Evolutionary conservation across 2,888 invertebrate species (phyloP), one percentile per base, ranked within the genome.

Genomic region (Microplitis manilae): DNA sequence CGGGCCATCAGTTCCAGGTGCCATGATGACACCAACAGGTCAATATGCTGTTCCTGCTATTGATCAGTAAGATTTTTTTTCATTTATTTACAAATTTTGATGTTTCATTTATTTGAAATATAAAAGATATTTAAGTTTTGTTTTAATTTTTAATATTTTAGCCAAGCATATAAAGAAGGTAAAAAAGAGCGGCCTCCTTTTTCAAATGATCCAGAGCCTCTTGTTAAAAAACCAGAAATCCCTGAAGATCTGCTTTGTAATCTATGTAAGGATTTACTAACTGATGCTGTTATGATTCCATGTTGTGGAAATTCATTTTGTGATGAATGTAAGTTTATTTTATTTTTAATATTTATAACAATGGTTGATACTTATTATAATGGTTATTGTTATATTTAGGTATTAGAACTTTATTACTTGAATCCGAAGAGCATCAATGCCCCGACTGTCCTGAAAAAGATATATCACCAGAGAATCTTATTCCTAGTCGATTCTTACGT

Each of bases 231-330:
- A 82, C 92, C 95, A 8, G 94, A 95, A 85, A 95, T 98, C 75
- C 98, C 98, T 0, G 96, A 96, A 81, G 98, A 98, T 88, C 91
- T 99, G 69, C 91, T 96, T 68, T 99, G 99, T 91, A 95, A 94
- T 77, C 93, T 99, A 77, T 99, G 99, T 90, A 94, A 96, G 73
- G 97, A 98, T 90, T 91, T 99, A 62, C 93, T 98, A 80, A 94
- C 95, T 0, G 99, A 99, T 90, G 99, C 99, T 60, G 98, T 99
- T 40, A 96, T 99, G 94, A 97, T 98, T 89, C 97, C 98, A 0
- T 99, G 99, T 89, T 99, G 99, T 90, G 99, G 98, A 4, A 97
- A 97, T 90, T 98, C 98, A 8, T 99, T 97, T 91, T 99, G 99
- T 90, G 98, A 99, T 90, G 98, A 99, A 90, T 99, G 99, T 96